A percentile compares a stretch with the other conserved stretches of the same genome.
These are phyloP conservation scores for Oscheius sp. DNA, from an alignment of 2,888 invertebrate species.

Conservation along the genomic window DNA sequence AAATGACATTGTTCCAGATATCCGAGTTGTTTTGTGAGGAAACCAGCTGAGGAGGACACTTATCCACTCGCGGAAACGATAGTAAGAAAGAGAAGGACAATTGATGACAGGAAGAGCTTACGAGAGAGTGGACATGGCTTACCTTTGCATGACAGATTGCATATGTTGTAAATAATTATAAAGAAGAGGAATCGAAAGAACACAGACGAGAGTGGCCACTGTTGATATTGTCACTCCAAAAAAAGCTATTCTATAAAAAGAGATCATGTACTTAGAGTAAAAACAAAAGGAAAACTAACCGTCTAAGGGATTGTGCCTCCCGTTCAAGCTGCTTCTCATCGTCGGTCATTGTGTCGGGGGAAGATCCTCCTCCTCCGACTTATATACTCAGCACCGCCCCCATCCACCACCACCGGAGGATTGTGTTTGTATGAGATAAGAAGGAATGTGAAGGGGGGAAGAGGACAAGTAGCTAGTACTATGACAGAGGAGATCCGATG, in stretches of 20 bases:
- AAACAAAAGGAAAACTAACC: conserved; percentile 10
- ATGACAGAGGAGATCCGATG: background rate
- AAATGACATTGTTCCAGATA: background rate
- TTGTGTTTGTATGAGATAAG: conserved; percentile 6
- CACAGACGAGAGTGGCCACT: conserved; percentile 60
- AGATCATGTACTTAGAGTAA: background rate
- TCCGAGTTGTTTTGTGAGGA: conserved; percentile 5
- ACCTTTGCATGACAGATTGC: conserved; percentile 57
- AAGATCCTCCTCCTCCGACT: conserved; percentile 6
- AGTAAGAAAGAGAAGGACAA: background rate
- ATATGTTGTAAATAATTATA: conserved; percentile 69
- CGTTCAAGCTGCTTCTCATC: conserved; percentile 56
- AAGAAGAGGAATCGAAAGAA: conserved; percentile 61
- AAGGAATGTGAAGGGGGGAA: background rate
- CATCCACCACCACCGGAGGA: background rate
- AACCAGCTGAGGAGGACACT: conserved; percentile 26
- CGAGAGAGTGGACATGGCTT: conserved; percentile 15
- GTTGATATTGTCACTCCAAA: conserved; percentile 61
- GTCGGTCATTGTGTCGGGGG: conserved; percentile 34
- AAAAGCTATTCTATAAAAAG: conserved; percentile 51
- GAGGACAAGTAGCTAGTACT: background rate
- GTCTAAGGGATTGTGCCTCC: conserved; percentile 58
- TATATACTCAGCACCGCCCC: conserved; percentile 21
- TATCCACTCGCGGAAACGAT: conserved; percentile 31
- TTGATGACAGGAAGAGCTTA: background rate